Conservation (phyloP, 1,140 invertebrate genomes). For the Condylostylus longicornis region DNA sequence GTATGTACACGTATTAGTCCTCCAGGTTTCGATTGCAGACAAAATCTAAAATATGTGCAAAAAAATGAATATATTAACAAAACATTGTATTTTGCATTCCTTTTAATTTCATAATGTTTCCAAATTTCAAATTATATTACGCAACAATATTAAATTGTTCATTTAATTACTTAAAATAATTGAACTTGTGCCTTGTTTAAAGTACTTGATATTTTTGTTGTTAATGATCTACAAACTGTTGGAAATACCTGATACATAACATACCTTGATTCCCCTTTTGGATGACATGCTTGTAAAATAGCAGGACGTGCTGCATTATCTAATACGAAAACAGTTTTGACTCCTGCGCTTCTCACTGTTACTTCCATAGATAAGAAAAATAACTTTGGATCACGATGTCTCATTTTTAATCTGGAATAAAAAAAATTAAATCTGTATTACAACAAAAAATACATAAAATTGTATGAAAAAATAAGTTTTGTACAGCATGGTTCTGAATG, state of each 20-base stretch:
- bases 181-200: not conserved
- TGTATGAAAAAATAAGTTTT: too few species aligned
- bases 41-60: slow-evolving; percentile 66
- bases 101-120: too few species aligned
- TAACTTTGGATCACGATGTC: slow-evolving; percentile 77
- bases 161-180: too few species aligned
- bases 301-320: slow-evolving; percentile 79
- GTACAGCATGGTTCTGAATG: too few species aligned
- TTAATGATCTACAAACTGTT: too few species aligned
- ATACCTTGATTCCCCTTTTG: slow-evolving; percentile 76
- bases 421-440: too few species aligned
- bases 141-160: not conserved
- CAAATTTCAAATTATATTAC: slow-evolving; percentile 2
- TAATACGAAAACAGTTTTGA: slow-evolving; percentile 64
- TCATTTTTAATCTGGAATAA: slow-evolving; percentile 51
- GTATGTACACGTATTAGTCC: slow-evolving; percentile 82
- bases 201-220: not conserved
- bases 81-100: too few species aligned
- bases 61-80: too few species aligned
- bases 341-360: slow-evolving; percentile 60
- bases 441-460: too few species aligned
- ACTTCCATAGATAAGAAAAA: slow-evolving; percentile 91
- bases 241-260: too few species aligned
- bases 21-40: slow-evolving; percentile 66
- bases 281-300: slow-evolving; percentile 78